Base-by-base conservation (phyloP, 2,113 vertebrate genomes). In the Anser cygnoides region DNA sequence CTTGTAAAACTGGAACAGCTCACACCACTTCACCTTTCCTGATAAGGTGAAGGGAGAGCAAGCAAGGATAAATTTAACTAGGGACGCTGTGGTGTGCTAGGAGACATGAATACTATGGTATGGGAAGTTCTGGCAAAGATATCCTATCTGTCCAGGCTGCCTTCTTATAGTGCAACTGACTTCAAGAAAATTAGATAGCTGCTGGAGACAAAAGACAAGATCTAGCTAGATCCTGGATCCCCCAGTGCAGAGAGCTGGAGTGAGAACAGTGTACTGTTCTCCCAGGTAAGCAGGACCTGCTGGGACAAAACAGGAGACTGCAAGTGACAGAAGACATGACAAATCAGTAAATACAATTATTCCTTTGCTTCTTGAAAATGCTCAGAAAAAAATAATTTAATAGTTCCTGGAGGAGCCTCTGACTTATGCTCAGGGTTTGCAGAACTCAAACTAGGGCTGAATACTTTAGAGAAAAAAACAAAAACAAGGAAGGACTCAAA, bases 361-460 rank as follows among this genome's bases (percentile, higher is more conserved):
- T 93, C 23, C 22, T 87, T 92, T 68, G 28, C 57, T 80, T 90
- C 72, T 55, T 77, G 39, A 95, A 57, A 37, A 78, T 43, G 21
- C 41, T 84, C 12, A 63, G 41, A 83, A 84, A 50, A 50, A 10
- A 84, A 84, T 44, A 43, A 90, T 65, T 73, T 68, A 76, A 35
- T 2, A 0, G 46, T 57, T 9, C 13, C 41, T 89, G 9, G 28
- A 72, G 13, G 52, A 81, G 17, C 6, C 17, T 25, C 25, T 57
- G 55, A 79, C 33, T 81, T 55, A 70, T 0, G 15, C 11, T 21
- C 61, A 35, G 13, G 21, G 14, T 20, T 82, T 76, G 44, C 14
- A 82, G 41, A 52, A 83, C 35, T 88, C 26, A 66, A 76, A 65
- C 17, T 54, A 85, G 19, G 25, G 19, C 54, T 68, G 28, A 82